Percentiles rank a stretch among this genome's conserved stretches.
Evolutionary conservation across 2,113 vertebrate species (phyloP).

Genomic region (Melozone crissalis): DNA sequence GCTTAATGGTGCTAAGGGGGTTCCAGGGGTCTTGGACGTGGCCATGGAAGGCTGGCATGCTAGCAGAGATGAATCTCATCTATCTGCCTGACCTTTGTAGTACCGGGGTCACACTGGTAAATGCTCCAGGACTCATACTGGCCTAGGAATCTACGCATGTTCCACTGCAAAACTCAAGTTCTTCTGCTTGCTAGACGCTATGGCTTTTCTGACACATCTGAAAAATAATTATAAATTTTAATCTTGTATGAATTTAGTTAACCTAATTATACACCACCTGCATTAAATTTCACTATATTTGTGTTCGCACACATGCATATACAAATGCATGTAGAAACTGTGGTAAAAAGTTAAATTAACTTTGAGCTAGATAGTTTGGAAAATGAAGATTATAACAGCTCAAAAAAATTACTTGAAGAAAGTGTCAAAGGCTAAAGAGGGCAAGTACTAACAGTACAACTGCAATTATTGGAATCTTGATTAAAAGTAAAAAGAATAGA

Average conservation of each 20-base stretch:
- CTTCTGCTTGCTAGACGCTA: neutral
- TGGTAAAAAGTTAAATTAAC: neutral
- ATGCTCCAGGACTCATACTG: neutral
- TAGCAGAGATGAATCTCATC: neutral
- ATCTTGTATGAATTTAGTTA: neutral
- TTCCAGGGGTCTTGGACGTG: neutral
- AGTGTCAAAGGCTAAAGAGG: neutral
- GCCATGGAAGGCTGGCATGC: neutral
- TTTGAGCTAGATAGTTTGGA: neutral
- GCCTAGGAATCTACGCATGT: accelerated
- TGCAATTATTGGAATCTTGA: neutral
- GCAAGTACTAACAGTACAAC: neutral
- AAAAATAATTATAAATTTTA: neutral
- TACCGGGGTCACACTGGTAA: neutral
- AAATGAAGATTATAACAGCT: neutral
- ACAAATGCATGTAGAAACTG: neutral
- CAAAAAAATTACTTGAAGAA: neutral
- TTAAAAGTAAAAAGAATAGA: neutral
- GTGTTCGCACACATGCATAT: too few relatives aligned
- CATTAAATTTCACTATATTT: neutral
- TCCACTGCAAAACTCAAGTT: neutral
- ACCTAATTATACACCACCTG: neutral
- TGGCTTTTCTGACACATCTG: neutral
- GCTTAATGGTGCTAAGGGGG: neutral
- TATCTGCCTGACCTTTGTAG: neutral